Conservation (phyloP, 2,888 invertebrate genomes). For the Penaeus monodon region DNA sequence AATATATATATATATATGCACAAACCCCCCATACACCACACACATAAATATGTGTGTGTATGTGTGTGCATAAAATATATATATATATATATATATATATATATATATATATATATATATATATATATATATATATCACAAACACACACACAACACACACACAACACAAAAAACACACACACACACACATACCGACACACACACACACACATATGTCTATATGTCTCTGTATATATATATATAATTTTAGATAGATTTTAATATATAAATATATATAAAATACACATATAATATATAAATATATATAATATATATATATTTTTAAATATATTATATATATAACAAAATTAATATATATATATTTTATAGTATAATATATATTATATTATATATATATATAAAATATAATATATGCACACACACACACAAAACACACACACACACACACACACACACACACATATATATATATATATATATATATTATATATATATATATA, state of each 20-base stretch:
- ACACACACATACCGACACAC: too few relatives aligned
- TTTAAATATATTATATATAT: neutral
- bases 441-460: neutral
- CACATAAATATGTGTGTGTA: too few relatives aligned
- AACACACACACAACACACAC: too few relatives aligned
- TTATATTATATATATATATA: neutral
- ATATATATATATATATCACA: neutral
- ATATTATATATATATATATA: neutral
- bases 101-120: constrained; percentile 37
- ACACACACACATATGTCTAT: too few relatives aligned
- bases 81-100: constrained; percentile 33
- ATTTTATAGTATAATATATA: neutral
- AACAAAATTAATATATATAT: constrained; percentile 6
- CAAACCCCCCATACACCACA: too few relatives aligned
- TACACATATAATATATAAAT: neutral
- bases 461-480: neutral
- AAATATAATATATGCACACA: neutral
- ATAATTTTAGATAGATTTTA: too few relatives aligned
- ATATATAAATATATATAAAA: neutral
- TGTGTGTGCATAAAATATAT: neutral
- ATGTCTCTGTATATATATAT: neutral
- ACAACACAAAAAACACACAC: too few relatives aligned
- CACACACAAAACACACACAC: too few relatives aligned
- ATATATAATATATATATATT: neutral
- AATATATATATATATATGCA: constrained; percentile 24